phyloP scores from a whole-genome alignment of 2,888 invertebrate species.

The Mythimna ferrago region DNA sequence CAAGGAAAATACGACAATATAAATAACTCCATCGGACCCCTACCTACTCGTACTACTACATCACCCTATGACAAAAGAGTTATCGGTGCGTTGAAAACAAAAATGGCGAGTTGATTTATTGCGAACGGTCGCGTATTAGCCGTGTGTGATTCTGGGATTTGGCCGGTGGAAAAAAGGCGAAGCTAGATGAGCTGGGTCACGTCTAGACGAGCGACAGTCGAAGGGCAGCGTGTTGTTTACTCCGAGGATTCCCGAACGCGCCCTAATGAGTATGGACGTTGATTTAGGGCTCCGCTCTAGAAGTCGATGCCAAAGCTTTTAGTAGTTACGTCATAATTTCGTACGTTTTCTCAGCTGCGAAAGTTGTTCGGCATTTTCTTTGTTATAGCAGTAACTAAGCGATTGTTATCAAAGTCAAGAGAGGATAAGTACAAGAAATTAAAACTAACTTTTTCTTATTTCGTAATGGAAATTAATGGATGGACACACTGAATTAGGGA shows the following conservation, averaged over 20 bases:
- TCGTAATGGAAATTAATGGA: conserved; percentile 63
- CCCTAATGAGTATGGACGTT: conserved; percentile 77
- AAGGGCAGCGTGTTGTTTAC: conserved; percentile 74
- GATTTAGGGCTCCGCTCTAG: conserved; percentile 71
- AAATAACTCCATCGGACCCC: conserved; percentile 90
- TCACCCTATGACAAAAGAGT: conserved; percentile 91
- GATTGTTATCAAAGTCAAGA: conserved; percentile 55
- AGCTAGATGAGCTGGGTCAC: conserved; percentile 71
- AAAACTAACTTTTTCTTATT: conserved; percentile 50
- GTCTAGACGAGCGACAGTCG: conserved; percentile 75
- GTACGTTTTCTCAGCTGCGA: conserved; percentile 61
- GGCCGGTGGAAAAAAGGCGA: conserved; percentile 63
- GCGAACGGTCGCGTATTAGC: conserved; percentile 80
- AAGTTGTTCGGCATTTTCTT: conserved; percentile 63
- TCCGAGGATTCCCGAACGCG: conserved; percentile 68
- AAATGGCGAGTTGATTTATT: conserved; percentile 90
- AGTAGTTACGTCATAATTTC: conserved; percentile 77
- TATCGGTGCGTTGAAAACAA: conserved; percentile 91
- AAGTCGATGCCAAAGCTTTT: conserved; percentile 73
- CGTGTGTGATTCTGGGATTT: conserved; percentile 75
- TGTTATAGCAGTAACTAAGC: conserved; percentile 50
- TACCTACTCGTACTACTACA: conserved; percentile 86
- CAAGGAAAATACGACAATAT: conserved; percentile 90
- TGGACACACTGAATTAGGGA: conserved; percentile 48
- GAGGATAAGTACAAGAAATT: conserved; percentile 54